phyloP scores from a whole-genome alignment of 2,113 vertebrate species.

The Phyllostomus hastatus region DNA sequence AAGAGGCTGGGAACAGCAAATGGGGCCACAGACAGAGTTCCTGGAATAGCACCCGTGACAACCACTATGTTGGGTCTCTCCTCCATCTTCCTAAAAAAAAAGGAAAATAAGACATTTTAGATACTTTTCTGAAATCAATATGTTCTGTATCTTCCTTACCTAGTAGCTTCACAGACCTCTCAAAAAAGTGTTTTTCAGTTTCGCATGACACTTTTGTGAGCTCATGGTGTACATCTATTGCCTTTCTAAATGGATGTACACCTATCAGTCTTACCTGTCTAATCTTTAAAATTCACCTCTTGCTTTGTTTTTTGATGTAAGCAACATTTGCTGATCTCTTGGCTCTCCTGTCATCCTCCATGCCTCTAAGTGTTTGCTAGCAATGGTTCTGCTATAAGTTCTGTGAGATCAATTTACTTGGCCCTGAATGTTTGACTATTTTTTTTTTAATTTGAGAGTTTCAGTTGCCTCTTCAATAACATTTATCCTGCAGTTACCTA shows the following conservation, averaged over 20 bases:
- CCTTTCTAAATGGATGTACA: not conserved
- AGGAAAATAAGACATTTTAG: not conserved
- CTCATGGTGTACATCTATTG: not conserved
- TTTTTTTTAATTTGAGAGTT: not conserved
- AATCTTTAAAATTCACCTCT: not conserved
- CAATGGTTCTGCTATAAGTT: not conserved
- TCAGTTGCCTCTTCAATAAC: not conserved
- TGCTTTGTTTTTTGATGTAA: not conserved
- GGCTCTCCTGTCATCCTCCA: not conserved
- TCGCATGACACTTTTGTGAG: not conserved
- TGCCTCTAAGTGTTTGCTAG: not conserved
- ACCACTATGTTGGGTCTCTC: not conserved
- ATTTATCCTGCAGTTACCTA: not conserved
- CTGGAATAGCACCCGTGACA: not conserved
- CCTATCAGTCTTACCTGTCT: not conserved
- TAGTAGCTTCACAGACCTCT: not conserved
- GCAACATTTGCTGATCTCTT: not conserved
- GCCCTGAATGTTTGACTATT: not conserved
- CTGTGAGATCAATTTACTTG: not conserved
- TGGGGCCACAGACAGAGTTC: not conserved
- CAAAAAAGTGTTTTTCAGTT: not conserved
- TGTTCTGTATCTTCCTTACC: not conserved
- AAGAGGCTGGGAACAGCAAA: not conserved
- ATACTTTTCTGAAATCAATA: not conserved
- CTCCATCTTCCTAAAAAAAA: not conserved